Evolutionary conservation across 2,113 vertebrate genomes (phyloP).

Genomic region (Scytalopus superciliaris): DNA sequence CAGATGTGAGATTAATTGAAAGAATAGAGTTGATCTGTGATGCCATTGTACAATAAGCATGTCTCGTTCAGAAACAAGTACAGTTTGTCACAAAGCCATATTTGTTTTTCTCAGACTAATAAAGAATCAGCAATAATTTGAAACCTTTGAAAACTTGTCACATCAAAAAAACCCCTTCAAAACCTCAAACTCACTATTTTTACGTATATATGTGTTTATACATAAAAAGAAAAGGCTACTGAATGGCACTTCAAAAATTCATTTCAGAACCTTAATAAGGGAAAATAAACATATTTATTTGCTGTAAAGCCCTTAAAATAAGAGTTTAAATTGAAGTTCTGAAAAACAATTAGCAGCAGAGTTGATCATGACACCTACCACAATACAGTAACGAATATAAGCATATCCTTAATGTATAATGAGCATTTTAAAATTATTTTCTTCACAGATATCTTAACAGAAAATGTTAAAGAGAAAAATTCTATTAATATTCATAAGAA

Average conservation of each 20-base stretch:
- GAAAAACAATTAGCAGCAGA: background rate
- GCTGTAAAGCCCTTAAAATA: background rate
- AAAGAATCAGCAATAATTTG: background rate
- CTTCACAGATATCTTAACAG: background rate
- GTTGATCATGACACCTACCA: background rate
- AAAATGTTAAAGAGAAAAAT: background rate
- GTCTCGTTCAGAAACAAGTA: background rate
- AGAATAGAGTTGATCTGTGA: background rate
- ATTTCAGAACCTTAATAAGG: background rate
- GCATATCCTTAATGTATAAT: background rate
- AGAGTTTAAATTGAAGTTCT: background rate
- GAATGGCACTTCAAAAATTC: background rate
- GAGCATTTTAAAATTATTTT: background rate
- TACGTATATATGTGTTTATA: background rate
- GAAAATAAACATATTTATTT: background rate
- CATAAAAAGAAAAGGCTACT: background rate
- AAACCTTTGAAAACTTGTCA: background rate
- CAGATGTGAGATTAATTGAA: background rate
- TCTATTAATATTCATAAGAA: background rate
- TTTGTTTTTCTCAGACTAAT: background rate
- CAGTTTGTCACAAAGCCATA: background rate
- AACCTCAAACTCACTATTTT: background rate
- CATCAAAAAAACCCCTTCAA: background rate
- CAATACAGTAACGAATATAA: background rate
- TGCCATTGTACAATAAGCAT: background rate